Evolutionary conservation across 2,888 invertebrate species (phyloP).

Genomic region (Rhagophthalmus giganteus): DNA sequence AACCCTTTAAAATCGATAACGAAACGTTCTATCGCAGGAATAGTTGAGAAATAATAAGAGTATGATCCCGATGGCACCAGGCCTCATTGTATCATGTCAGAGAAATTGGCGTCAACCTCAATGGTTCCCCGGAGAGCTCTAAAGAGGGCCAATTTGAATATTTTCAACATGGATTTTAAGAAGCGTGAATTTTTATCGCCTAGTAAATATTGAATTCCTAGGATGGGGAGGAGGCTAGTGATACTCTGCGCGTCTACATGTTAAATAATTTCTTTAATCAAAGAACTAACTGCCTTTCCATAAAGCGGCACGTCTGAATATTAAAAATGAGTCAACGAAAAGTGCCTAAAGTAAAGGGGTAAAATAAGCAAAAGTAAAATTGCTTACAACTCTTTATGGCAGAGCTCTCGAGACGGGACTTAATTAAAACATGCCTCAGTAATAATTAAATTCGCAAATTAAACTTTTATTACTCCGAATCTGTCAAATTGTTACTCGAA

Average conservation of each 20-base stretch:
- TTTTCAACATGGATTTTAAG: conserved; percentile 61
- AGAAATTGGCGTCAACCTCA: conserved; percentile 60
- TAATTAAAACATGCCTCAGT: conserved; percentile 49
- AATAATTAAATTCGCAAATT: conserved; percentile 48
- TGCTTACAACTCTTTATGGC: conserved; percentile 44
- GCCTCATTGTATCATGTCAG: conserved; percentile 58
- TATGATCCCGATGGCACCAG: conserved; percentile 45
- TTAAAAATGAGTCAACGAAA: conserved; percentile 45
- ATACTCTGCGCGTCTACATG: conserved; percentile 20
- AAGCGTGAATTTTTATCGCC: conserved; percentile 58
- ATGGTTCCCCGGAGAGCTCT: conserved; percentile 55
- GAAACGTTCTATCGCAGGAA: no score
- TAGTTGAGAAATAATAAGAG: conserved; percentile 47
- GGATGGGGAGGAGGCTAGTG: conserved; percentile 35
- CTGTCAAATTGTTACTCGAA: conserved; percentile 18
- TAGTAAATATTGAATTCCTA: conserved; percentile 52
- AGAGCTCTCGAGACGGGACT: conserved; percentile 46
- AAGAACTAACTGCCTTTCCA: conserved; percentile 17
- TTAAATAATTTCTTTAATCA: conserved; percentile 19
- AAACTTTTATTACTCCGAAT: conserved; percentile 44
- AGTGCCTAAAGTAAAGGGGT: conserved; percentile 46
- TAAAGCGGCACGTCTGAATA: conserved; percentile 27
- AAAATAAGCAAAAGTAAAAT: conserved; percentile 49
- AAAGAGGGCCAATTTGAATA: conserved; percentile 61
- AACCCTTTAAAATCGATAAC: no score